phyloP scores from a whole-genome alignment of 2,113 vertebrate genomes.

The Tragelaphus buxtoni region DNA sequence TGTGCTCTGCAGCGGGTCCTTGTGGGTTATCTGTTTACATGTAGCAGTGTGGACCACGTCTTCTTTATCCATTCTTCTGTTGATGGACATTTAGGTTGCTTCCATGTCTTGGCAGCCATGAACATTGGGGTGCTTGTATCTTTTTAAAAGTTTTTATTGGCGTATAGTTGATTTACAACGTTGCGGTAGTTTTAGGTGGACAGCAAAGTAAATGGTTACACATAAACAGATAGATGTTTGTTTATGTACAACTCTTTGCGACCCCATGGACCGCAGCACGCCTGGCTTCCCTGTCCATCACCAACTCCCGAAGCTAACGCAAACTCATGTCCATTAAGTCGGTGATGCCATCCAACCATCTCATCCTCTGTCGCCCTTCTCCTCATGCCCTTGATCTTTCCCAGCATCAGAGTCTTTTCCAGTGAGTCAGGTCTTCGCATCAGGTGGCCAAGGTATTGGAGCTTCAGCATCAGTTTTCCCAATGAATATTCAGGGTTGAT shows the following conservation, averaged over 20 bases:
- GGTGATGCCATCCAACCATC: background rate
- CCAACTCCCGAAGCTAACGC: accelerated
- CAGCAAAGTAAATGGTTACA: background rate
- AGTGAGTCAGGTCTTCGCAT: background rate
- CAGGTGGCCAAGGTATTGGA: no score
- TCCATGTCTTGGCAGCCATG: background rate
- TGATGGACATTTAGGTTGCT: background rate
- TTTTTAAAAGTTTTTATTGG: background rate
- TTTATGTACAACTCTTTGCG: accelerated
- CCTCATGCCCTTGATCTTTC: background rate
- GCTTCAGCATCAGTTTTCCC: no score
- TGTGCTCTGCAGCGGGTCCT: background rate
- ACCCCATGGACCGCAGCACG: background rate
- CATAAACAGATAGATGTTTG: background rate
- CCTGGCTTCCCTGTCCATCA: background rate
- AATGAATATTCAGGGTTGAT: no score
- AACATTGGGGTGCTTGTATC: background rate
- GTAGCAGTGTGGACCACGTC: background rate
- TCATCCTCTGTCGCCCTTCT: background rate
- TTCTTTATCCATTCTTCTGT: background rate
- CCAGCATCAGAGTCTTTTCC: background rate
- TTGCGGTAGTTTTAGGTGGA: background rate
- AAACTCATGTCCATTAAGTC: background rate
- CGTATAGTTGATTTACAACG: background rate
- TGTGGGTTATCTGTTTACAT: background rate